phyloP scores from a whole-genome alignment of 2,797 vertebrate genomes.

The Aulostomus chinensis region DNA sequence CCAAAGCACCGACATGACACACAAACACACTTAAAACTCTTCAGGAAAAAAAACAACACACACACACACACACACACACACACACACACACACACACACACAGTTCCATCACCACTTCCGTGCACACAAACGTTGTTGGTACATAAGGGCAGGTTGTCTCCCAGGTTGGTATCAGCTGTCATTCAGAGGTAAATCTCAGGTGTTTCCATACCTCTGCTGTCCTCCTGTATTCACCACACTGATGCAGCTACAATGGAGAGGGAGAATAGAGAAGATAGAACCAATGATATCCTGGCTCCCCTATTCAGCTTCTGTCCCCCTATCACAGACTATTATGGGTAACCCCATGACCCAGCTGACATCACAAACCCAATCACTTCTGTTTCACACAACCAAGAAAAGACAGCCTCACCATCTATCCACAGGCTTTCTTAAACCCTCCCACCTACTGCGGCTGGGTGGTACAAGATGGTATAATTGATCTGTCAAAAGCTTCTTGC shows the following conservation, averaged over 20 bases:
- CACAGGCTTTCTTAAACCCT: slow-evolving; percentile 2
- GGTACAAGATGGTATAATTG: slow-evolving; percentile 45
- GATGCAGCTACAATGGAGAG: slow-evolving; percentile 52
- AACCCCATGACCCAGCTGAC: slow-evolving; percentile 59
- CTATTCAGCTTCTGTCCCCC: slow-evolving; percentile 58
- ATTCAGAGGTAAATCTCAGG: slow-evolving; percentile 59
- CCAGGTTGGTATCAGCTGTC: slow-evolving; percentile 63
- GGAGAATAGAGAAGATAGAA: slow-evolving; percentile 36
- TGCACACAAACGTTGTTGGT: slow-evolving; percentile 37
- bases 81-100: background rate
- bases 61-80: slow-evolving; percentile 11
- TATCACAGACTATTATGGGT: slow-evolving; percentile 65
- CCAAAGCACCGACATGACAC: too few species aligned
- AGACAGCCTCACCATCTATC: slow-evolving; percentile 47
- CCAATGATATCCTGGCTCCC: slow-evolving; percentile 51
- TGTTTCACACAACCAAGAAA: slow-evolving; percentile 44
- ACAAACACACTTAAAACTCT: background rate
- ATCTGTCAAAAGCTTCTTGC: slow-evolving; percentile 59
- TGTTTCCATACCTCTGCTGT: slow-evolving; percentile 65
- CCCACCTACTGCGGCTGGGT: slow-evolving; percentile 19
- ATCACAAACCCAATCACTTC: slow-evolving; percentile 42
- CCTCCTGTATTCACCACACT: slow-evolving; percentile 48
- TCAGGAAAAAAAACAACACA: background rate
- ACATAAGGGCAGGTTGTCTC: slow-evolving; percentile 51
- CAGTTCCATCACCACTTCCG: slow-evolving; percentile 17